Evolutionary conservation across 2,797 vertebrate genomes (phyloP), one percentile per base, ranked within the genome.

Genomic region (Kryptopterus vitreolus): DNA sequence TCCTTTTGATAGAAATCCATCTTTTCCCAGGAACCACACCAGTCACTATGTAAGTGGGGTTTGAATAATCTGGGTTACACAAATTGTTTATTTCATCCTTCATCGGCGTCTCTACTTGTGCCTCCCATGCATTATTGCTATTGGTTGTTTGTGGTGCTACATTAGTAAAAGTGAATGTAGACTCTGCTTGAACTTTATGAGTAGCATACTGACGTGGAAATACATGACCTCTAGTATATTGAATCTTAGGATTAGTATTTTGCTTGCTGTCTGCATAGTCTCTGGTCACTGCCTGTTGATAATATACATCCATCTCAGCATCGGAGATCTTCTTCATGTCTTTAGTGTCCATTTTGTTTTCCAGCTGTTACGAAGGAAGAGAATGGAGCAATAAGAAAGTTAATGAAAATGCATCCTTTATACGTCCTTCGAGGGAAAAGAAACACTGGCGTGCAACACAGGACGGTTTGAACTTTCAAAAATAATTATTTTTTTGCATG

Each of bases 71-170:
- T 29, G 2, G 18, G 2, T 0, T 16, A 48, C 61, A 65, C 18
- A 5, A 6, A 0, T 1, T 22, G 29, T 16, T 0, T n/a, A 77
- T 77, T 11, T 10, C 12, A 11, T 0, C 55, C 18, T 3, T 33
- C 61, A 77, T 66, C 1, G 29, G 48, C 0, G 5, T 38, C 76
- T 77, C 76, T 16, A 77, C 75, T 24, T 18, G 0, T 0, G 7
- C 38, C 38, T 6, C 38, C 38, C 38, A 43, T 43, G 6, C 10
- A 10, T 6, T 43, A 43, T 43, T 43, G 38, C 38, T 43, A 43
- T 43, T n/a, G n/a, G n/a, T n/a, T 48, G 16, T 76, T 61, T 76
- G 74, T 33, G 74, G 74, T 22, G 57, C 74, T 26, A 76, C 6
- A 7, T 76, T 76, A 26, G 73, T 62, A 26, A 76, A 61, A 1